Percentiles rank a stretch among this genome's conserved stretches.
These are phyloP conservation scores for Anthrax anthrax DNA, from an alignment of 2,888 invertebrate species.

Conservation along the genomic window DNA sequence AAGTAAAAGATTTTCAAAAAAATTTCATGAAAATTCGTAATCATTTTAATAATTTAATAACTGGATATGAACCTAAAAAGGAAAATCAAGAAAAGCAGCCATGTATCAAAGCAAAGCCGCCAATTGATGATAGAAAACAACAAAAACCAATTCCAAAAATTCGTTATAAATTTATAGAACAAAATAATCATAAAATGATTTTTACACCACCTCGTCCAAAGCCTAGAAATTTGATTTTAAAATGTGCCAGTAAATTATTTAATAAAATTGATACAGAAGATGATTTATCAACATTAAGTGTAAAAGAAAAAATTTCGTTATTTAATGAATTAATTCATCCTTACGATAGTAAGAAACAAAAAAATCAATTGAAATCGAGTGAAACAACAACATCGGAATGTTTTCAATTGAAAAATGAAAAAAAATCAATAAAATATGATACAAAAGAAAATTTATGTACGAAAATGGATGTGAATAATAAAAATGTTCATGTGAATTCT, in stretches of 20 bases:
- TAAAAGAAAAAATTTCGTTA: conserved; percentile 26
- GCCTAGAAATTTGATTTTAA: neutral
- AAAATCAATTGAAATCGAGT: neutral
- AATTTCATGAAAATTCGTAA: too few species aligned
- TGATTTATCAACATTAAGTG: conserved; percentile 24
- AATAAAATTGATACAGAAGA: conserved; percentile 19
- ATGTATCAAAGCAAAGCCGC: neutral
- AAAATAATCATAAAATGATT: neutral
- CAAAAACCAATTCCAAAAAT: neutral
- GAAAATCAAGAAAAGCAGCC: neutral
- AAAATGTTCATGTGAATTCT: neutral
- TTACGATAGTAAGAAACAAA: conserved; percentile 12
- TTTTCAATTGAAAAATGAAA: too few species aligned
- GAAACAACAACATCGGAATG: neutral
- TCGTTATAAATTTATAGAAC: neutral
- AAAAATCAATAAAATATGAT: too few species aligned
- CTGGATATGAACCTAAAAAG: too few species aligned
- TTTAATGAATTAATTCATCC: conserved; percentile 25
- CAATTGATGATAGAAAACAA: neutral
- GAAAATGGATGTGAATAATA: neutral
- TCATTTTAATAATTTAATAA: neutral
- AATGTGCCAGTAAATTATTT: neutral
- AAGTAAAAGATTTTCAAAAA: too few species aligned
- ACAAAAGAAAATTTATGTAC: neutral
- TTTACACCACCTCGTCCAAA: neutral